Evolutionary conservation across 2,113 vertebrate genomes (phyloP), one percentile per base, ranked within the genome.

Genomic region (Circaetus gallicus): DNA sequence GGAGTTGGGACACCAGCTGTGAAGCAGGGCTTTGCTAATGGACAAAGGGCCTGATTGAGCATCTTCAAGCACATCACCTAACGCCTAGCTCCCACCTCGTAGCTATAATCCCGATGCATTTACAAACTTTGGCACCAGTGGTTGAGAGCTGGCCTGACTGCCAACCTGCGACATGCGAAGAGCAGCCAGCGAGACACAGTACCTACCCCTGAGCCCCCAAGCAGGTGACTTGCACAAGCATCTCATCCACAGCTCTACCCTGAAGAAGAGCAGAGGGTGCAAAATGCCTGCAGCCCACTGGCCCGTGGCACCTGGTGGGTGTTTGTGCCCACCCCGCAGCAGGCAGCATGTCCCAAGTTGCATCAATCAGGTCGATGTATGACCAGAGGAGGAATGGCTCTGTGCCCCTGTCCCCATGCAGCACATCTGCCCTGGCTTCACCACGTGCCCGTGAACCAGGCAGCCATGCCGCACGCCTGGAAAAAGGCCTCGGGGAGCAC

Each of bases 1-100:
- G 81, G 86, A 95, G 89, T 16, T 95, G 79, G 94, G 93, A 91
- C 95, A 93, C 73, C 94, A 97, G 97, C 95, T 92, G 42, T 65
- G 89, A 96, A 65, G 53, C 13, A 21, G 20, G 70, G 81, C 78
- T 97, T 87, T 93, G 73, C 93, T 94, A 84, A 96, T 10, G 89
- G 94, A 94, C 89, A 94, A 94, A 94, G 70, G 66, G 81, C 45
- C 71, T 62, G 62, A 82, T 0, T 45, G 91, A 95, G 66, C 81
- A 91, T 93, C 96, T 77, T n/a, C 3, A 2, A 89, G 38, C 0
- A 0, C 6, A 5, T 84, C 84, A 79, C 66, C 31, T 62, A 53
- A 0, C 2, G 32, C 62, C n/a, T 6, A 52, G 52, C n/a, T 80
- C 77, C 61, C 89, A 82, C 61, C 76, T 86, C 4, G 0, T 7